Conservation (phyloP, 2,888 invertebrate genomes). For the Criorhina ranunculi region DNA sequence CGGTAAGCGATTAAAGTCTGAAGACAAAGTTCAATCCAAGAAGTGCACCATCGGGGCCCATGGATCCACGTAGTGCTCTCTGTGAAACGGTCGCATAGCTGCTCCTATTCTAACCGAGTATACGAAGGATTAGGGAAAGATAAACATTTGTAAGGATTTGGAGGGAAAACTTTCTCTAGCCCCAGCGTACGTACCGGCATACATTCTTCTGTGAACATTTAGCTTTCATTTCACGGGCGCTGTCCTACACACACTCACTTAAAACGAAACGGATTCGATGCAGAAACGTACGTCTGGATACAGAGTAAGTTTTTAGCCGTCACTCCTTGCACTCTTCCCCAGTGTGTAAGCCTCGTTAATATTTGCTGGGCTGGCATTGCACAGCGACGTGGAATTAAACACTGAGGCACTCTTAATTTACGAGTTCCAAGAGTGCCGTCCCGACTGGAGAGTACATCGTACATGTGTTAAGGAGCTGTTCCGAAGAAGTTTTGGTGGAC, state of each 20-base stretch:
- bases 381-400: conserved; percentile 71
- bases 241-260: conserved; percentile 62
- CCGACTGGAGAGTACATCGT: conserved; percentile 17
- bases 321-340: conserved; percentile 8
- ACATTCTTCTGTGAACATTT: conserved; percentile 18
- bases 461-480: conserved; percentile 9
- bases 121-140: conserved; percentile 82
- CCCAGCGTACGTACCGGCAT: conserved; percentile 79
- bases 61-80: conserved; percentile 28
- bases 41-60: conserved; percentile 65
- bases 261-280: conserved; percentile 24
- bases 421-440: conserved; percentile 29
- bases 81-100: conserved; percentile 31
- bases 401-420: conserved; percentile 69
- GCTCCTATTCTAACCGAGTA: conserved; percentile 42
- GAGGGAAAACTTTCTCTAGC: conserved; percentile 79
- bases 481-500: conserved; percentile 24
- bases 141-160: conserved; percentile 84
- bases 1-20: conserved; percentile 72
- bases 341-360: conserved; percentile 69
- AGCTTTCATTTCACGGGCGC: conserved; percentile 48
- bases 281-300: conserved; percentile 19
- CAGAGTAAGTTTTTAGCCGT: conserved; percentile 62
- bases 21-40: conserved; percentile 73
- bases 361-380: conserved; percentile 68